Conservation (phyloP, 2,797 vertebrate genomes). For the Florisuga fusca region DNA sequence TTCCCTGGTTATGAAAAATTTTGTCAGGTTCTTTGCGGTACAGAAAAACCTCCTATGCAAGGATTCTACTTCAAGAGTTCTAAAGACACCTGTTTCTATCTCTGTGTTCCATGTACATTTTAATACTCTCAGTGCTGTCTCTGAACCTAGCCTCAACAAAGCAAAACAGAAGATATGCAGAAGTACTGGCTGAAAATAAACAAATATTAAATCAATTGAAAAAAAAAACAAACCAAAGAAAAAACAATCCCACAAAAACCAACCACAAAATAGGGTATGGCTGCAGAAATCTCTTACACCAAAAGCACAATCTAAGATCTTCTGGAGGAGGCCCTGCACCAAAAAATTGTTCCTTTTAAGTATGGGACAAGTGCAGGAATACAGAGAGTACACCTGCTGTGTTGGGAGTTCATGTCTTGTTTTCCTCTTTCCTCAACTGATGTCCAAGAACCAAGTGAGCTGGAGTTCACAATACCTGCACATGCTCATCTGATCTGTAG, state of each 20-base stretch:
- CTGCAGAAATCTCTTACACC: not conserved
- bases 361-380: not conserved
- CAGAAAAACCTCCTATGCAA: not conserved
- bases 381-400: not conserved
- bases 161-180: not conserved
- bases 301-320: not conserved
- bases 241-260: too few relatives aligned
- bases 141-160: not conserved
- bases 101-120: not conserved
- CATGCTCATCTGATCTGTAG: fast-evolving
- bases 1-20: not conserved
- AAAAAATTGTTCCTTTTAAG: not conserved
- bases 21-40: not conserved
- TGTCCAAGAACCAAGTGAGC: not conserved
- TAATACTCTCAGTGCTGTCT: not conserved
- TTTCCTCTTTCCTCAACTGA: not conserved
- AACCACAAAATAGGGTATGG: not conserved
- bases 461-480: not conserved
- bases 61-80: not conserved
- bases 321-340: not conserved
- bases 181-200: not conserved
- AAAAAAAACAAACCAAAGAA: too few relatives aligned
- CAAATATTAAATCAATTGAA: not conserved
- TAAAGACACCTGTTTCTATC: not conserved
- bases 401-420: not conserved